phyloP scores from a whole-genome alignment of 2,888 invertebrate genomes.

The Theretra japonica region DNA sequence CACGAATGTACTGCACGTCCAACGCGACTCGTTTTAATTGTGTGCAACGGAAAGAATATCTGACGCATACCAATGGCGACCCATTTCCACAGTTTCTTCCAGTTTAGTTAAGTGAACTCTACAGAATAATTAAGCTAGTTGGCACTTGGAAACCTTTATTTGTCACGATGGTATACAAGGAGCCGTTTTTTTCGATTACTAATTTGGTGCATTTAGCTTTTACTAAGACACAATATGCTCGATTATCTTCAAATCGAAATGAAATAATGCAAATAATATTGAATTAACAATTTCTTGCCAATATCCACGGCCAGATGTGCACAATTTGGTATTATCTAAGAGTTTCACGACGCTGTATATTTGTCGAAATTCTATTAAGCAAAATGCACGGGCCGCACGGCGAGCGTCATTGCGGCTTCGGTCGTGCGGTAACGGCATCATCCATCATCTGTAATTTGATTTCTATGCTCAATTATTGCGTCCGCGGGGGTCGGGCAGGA shows the following conservation, averaged over 20 bases:
- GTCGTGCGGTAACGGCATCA: constrained; percentile 83
- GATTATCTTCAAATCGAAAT: too few relatives aligned
- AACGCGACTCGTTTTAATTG: constrained; percentile 58
- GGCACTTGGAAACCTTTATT: not conserved
- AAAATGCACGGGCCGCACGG: constrained; percentile 77
- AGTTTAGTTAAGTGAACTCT: constrained; percentile 46
- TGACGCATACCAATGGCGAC: constrained; percentile 54
- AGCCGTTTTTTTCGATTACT: too few relatives aligned
- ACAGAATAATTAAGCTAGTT: constrained; percentile 31
- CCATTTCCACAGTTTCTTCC: constrained; percentile 44
- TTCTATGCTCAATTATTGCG: constrained; percentile 85
- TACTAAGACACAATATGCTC: too few relatives aligned
- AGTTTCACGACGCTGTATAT: constrained; percentile 45
- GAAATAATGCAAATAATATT: not conserved
- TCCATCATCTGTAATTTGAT: constrained; percentile 85
- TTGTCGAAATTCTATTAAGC: constrained; percentile 76
- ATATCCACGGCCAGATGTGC: not conserved
- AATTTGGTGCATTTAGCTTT: too few relatives aligned
- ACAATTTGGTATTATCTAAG: not conserved
- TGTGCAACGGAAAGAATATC: constrained; percentile 53
- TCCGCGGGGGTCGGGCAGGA: constrained; percentile 74
- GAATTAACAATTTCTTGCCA: not conserved
- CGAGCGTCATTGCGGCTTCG: constrained; percentile 77
- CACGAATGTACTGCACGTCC: constrained; percentile 34
- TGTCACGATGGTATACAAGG: not conserved